Conservation (phyloP, 2,113 vertebrate genomes). For the Astur gentilis region DNA sequence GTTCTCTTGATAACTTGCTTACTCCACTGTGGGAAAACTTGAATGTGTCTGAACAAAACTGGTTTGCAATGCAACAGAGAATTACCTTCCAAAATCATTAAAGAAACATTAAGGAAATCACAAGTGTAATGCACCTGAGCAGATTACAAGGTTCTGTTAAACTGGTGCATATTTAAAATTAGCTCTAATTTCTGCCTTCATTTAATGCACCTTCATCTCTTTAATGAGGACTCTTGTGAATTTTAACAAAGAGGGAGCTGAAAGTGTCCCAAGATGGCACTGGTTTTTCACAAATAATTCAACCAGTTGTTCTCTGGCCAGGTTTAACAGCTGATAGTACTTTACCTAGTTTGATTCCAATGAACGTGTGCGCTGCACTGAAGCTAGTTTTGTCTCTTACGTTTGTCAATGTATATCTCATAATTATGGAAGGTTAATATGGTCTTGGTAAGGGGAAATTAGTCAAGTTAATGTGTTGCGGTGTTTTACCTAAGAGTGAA, state of each 20-base stretch:
- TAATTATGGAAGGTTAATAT: background rate
- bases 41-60: constrained; percentile 28
- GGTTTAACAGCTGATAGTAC: background rate
- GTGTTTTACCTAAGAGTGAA: background rate
- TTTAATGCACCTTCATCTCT: constrained; percentile 26
- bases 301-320: background rate
- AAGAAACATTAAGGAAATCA: constrained; percentile 22
- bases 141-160: constrained; percentile 38
- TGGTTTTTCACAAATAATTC: background rate
- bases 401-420: background rate
- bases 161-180: background rate
- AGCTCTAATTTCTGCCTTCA: background rate
- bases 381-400: background rate
- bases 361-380: fast-evolving
- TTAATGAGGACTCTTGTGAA: constrained; percentile 16
- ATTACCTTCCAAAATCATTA: constrained; percentile 32
- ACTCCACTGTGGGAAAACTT: background rate
- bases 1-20: constrained; percentile 49
- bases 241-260: background rate
- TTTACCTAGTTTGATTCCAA: background rate
- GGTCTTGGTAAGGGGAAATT: background rate
- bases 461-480: background rate
- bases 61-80: constrained; percentile 15
- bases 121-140: constrained; percentile 35
- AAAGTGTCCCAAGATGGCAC: background rate